phyloP scores from a whole-genome alignment of 2,888 invertebrate species.

The Theodoxus fluviatilis region DNA sequence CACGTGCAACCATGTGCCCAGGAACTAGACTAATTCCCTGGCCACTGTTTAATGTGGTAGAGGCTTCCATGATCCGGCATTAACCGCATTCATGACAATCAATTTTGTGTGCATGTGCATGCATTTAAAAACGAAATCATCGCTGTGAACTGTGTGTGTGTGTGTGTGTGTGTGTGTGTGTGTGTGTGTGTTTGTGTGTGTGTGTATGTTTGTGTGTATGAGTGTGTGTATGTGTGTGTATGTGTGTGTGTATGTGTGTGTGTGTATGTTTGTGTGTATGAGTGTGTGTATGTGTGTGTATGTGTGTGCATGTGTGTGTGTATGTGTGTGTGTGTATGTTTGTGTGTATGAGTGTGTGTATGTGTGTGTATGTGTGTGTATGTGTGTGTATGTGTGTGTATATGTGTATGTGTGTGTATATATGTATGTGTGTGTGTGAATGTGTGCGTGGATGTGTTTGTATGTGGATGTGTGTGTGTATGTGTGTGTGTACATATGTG shows the following conservation, averaged over 20 bases:
- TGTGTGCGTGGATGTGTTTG: background rate
- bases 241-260: background rate
- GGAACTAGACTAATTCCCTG: too few species aligned
- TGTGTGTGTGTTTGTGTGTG: too few species aligned
- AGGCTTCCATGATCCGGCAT: too few species aligned
- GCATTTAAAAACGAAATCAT: too few species aligned
- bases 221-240: too few species aligned
- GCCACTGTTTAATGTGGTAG: too few species aligned
- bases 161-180: conserved; percentile 6
- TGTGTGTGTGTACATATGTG: background rate
- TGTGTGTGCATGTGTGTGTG: background rate
- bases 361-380: background rate
- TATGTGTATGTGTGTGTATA: background rate
- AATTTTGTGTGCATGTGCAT: too few species aligned
- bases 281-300: conserved; percentile 4
- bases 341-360: background rate
- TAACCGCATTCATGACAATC: too few species aligned
- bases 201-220: too few species aligned
- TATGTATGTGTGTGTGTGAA: background rate
- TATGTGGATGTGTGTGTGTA: background rate
- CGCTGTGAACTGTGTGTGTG: too few species aligned
- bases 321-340: too few species aligned
- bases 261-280: conserved; percentile 10
- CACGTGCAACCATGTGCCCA: too few species aligned
- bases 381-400: background rate